Percentiles rank a stretch among this genome's conserved stretches.
phyloP scores from a whole-genome alignment of 2,797 vertebrate genomes.

The Syndactyla subalaris region DNA sequence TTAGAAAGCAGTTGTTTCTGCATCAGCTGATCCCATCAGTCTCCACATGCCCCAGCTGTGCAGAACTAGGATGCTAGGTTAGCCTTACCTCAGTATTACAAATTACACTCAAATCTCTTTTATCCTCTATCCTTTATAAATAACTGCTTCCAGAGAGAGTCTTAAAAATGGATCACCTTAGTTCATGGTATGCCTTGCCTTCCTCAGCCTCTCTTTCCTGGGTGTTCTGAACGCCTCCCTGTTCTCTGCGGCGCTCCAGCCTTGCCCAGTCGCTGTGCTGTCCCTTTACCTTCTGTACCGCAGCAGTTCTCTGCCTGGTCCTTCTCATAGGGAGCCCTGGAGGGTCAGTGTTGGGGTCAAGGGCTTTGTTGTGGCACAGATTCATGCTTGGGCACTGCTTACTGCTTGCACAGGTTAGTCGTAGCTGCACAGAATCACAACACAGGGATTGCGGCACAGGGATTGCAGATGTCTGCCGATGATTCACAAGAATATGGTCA shows the following conservation, averaged over 20 bases:
- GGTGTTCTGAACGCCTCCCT: not conserved
- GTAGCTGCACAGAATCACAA: not conserved
- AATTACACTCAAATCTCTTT: not conserved
- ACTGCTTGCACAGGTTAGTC: not conserved
- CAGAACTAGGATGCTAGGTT: not conserved
- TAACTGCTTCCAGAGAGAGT: not conserved
- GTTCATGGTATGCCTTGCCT: not conserved
- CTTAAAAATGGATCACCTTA: not conserved
- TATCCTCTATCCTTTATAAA: not conserved
- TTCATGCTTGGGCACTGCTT: not conserved
- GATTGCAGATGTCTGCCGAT: not conserved
- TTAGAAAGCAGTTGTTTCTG: not conserved
- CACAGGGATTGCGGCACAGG: not conserved
- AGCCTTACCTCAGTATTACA: not conserved
- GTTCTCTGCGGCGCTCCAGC: not conserved
- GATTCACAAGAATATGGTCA: not conserved
- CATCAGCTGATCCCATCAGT: not conserved
- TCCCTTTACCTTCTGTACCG: not conserved
- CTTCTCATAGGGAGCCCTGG: not conserved
- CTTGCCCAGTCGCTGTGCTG: accelerated
- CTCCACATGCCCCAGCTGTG: not conserved
- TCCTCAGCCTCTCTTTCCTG: not conserved
- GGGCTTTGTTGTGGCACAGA: not conserved
- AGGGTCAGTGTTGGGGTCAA: not conserved
- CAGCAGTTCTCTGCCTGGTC: not conserved